A percentile compares a stretch with the other conserved stretches of the same genome.
These are phyloP conservation scores for Spilarctia lutea DNA, from an alignment of 2,888 invertebrate species.

Conservation along the genomic window DNA sequence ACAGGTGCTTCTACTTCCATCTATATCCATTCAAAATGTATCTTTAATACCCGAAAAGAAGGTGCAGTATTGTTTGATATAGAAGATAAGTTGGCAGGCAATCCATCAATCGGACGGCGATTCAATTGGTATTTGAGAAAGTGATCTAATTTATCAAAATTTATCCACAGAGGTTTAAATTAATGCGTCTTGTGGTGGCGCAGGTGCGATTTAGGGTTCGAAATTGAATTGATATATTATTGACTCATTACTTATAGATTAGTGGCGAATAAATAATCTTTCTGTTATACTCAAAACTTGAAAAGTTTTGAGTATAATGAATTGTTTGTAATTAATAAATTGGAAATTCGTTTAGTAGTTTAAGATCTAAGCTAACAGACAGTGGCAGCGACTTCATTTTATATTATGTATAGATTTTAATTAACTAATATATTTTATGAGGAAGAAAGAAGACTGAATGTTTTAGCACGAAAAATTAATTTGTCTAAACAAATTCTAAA, in stretches of 20 bases:
- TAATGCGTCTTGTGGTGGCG: conserved; percentile 43
- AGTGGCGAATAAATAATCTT: background rate
- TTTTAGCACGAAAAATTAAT: too few species aligned
- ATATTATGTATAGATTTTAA: too few species aligned
- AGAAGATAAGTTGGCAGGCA: conserved; percentile 34
- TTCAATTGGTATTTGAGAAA: conserved; percentile 62
- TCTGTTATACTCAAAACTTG: too few species aligned
- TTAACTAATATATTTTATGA: too few species aligned
- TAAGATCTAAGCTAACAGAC: too few species aligned
- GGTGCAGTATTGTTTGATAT: conserved; percentile 37
- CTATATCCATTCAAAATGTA: conserved; percentile 7
- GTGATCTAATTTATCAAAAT: conserved; percentile 68
- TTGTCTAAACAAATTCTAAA: too few species aligned
- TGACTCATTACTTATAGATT: conserved; percentile 1
- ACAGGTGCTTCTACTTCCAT: conserved; percentile 44
- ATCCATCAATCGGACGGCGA: conserved; percentile 61
- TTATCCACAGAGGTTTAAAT: conserved; percentile 55
- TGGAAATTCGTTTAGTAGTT: too few species aligned
- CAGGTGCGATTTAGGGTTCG: conserved; percentile 53
- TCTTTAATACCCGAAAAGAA: conserved; percentile 26
- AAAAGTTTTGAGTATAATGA: too few species aligned
- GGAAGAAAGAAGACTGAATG: too few species aligned
- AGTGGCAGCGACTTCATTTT: too few species aligned
- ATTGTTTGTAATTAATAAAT: too few species aligned
- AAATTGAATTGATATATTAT: conserved; percentile 33